Conservation (phyloP, 1,140 invertebrate genomes). For the Trachymyrmex cornetzi region DNA sequence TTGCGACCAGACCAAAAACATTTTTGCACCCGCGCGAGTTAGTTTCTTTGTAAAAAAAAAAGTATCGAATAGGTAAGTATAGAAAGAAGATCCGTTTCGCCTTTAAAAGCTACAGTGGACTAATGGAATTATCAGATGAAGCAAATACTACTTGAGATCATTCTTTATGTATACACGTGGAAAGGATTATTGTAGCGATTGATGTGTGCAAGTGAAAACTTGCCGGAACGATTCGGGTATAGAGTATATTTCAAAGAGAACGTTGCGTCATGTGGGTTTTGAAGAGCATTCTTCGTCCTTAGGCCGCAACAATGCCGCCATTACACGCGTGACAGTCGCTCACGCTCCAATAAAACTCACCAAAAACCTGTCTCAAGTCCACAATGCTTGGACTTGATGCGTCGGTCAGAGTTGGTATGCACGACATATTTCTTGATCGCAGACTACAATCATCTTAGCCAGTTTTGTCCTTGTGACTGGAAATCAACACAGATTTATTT, state of each 20-base stretch:
- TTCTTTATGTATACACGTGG: conserved; percentile 62
- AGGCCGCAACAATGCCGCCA: conserved; percentile 75
- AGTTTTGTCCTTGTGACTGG: not conserved
- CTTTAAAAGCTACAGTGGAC: conserved; percentile 59
- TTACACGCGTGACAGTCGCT: conserved; percentile 78
- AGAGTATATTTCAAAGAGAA: conserved; percentile 50
- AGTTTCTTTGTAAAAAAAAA: conserved; percentile 43
- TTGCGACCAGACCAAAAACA: not conserved
- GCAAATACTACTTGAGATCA: conserved; percentile 60
- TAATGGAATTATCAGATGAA: conserved; percentile 80
- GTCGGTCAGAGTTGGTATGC: conserved; percentile 65
- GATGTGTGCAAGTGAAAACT: conserved; percentile 69
- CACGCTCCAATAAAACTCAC: conserved; percentile 78
- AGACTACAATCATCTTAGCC: conserved; percentile 48
- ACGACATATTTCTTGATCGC: conserved; percentile 60
- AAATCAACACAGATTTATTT: not conserved
- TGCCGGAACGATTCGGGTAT: conserved; percentile 52
- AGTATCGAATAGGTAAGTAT: conserved; percentile 41
- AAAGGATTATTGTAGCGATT: conserved; percentile 37
- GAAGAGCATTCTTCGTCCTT: conserved; percentile 69
- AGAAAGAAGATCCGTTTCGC: conserved; percentile 31
- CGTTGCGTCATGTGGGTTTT: conserved; percentile 71
- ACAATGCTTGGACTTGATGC: conserved; percentile 75
- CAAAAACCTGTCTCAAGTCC: conserved; percentile 67
- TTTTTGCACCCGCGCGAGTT: not conserved